A percentile compares a stretch with the other conserved stretches of the same genome.
Conservation (phyloP, 2,888 invertebrate genomes). For the Drosophila tanythrix region DNA sequence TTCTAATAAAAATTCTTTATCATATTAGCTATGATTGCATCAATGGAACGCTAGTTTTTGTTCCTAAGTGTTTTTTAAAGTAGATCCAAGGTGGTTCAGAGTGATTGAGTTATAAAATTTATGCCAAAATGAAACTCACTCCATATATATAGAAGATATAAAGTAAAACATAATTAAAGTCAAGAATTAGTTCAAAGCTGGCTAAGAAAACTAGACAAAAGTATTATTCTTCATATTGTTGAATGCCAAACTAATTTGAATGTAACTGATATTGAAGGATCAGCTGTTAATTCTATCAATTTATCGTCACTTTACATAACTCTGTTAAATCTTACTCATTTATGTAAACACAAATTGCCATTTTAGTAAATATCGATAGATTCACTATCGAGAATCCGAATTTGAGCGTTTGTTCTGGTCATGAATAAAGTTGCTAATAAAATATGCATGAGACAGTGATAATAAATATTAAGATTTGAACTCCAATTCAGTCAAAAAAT, state of each 20-base stretch:
- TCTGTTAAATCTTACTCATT: neutral
- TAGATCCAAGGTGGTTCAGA: neutral
- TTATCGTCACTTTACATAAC: neutral
- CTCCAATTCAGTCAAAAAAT: neutral
- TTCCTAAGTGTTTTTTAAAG: neutral
- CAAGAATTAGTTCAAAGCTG: neutral
- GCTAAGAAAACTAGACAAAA: neutral
- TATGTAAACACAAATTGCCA: neutral
- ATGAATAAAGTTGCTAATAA: no score
- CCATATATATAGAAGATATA: neutral
- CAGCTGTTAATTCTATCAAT: neutral
- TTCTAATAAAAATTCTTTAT: no score
- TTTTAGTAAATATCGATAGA: neutral
- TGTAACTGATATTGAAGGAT: neutral
- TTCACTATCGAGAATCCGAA: neutral
- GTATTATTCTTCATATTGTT: no score
- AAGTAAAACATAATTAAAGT: neutral
- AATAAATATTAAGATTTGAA: neutral
- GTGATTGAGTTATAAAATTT: neutral
- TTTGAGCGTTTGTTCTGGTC: neutral
- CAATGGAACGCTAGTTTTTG: no score
- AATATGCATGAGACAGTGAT: no score
- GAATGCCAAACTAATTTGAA: neutral
- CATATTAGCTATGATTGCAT: no score
- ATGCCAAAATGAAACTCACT: neutral